Base-by-base conservation (phyloP, 2,113 vertebrate species). In the Mormyrus iriodes region DNA sequence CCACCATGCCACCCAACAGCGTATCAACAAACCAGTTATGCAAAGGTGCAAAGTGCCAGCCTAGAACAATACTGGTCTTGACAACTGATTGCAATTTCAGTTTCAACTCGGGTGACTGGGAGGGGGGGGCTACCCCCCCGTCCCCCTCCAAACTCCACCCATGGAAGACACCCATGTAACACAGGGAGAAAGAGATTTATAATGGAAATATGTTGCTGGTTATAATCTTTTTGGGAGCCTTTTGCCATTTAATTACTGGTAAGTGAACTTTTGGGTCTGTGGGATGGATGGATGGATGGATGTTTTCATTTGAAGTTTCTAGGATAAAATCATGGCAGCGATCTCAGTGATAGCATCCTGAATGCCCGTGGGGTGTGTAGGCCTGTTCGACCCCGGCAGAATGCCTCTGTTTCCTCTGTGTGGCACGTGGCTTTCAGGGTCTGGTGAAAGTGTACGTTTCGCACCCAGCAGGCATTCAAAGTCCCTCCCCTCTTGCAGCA, bases 401-500 rank as follows among this genome's bases (percentile, higher is more conserved):
- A 24, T 2, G 15, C 87, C 8, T 55, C n/a, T 2, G 12, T 82
- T 49, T 53, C 55, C 55, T 44, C 10, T 19, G 35, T 42, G 44
- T 17, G 6, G n/a, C 4, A 76, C 17, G 9, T 73, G 61, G 15
- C n/a, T 79, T 42, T 82, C 31, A 24, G 6, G 69, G 42, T 61
- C n/a, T 53, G n/a, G 17, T 79, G 48, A 35, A 39, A n/a, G 39
- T 51, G 90, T 85, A 86, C 89, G 73, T 44, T 53, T 82, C 21
- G 21, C 82, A 53, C 42, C 91, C 49, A 89, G 4, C 61, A 87
- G 88, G 89, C 90, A 90, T 91, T 84, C 3, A 48, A 46, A 44
- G 15, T 92, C 91, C 73, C 89, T 88, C 86, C 44, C 94, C 89
- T 90, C 91, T 90, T 92, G 8, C 85, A 86, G n/a, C 46, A 6